Conservation (phyloP, 2,113 vertebrate species). For the Dasypus novemcinctus region DNA sequence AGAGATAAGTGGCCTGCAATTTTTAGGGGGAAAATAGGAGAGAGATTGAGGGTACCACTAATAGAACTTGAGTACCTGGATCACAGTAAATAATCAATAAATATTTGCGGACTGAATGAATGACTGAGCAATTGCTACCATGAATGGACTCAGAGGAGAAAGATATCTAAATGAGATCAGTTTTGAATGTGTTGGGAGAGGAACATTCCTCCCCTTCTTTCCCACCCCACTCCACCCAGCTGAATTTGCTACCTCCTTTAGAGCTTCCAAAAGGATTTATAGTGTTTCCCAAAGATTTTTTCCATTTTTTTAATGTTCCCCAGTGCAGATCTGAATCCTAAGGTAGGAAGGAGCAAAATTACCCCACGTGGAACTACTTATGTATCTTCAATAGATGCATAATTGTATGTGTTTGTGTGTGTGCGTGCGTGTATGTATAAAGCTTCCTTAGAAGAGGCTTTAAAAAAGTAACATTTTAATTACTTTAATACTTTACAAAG, state of each 20-base stretch:
- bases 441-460: neutral
- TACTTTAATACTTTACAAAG: neutral
- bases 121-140: neutral
- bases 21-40: neutral
- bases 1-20: neutral
- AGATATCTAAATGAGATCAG: neutral
- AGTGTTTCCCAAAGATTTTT: neutral
- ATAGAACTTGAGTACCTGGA: neutral
- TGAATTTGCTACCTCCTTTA: neutral
- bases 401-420: neutral
- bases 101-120: neutral
- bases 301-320: neutral
- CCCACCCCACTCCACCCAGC: neutral
- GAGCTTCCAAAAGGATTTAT: neutral
- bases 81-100: neutral
- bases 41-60: neutral
- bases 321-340: neutral
- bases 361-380: neutral
- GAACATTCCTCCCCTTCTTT: neutral
- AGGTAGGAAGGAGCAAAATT: neutral
- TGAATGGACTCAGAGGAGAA: neutral
- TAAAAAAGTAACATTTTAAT: neutral
- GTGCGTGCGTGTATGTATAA: neutral
- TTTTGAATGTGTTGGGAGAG: neutral
- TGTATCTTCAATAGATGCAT: neutral